phyloP scores from a whole-genome alignment of 2,888 invertebrate species.

The Drosophila recens region DNA sequence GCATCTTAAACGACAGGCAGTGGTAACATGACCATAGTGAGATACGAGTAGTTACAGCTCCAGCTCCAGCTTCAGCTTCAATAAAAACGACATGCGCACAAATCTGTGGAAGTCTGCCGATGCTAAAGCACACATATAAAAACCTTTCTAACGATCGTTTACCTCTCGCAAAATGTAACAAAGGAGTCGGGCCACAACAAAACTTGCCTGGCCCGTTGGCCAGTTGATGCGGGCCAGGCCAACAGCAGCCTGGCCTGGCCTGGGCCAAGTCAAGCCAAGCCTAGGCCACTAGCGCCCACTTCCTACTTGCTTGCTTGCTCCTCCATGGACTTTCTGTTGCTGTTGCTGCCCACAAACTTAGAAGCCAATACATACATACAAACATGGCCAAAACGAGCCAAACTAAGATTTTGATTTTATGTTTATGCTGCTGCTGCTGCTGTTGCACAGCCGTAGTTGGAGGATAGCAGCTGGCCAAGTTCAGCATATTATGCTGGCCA shows the following conservation, averaged over 20 bases:
- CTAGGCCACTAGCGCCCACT: conserved; percentile 74
- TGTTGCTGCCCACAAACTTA: conserved; percentile 53
- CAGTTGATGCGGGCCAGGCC: conserved; percentile 56
- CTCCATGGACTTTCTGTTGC: conserved; percentile 21
- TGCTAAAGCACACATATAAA: conserved; percentile 54
- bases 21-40: conserved; percentile 72
- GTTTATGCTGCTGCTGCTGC: conserved; percentile 37
- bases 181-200: conserved; percentile 72
- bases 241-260: conserved; percentile 43
- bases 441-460: conserved; percentile 49
- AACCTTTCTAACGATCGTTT: conserved; percentile 83
- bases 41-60: conserved; percentile 55
- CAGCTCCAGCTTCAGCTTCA: conserved; percentile 48
- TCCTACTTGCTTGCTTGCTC: conserved; percentile 67
- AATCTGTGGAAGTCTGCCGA: conserved; percentile 70
- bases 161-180: conserved; percentile 80
- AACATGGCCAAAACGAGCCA: conserved; percentile 48
- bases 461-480: conserved; percentile 49
- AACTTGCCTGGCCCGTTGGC: conserved; percentile 30
- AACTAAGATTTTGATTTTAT: conserved; percentile 69
- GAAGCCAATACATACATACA: conserved; percentile 28
- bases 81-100: conserved; percentile 75
- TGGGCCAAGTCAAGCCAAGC: conserved; percentile 56
- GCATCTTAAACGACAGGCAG: conserved; percentile 75
- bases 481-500: conserved; percentile 55